phyloP scores from a whole-genome alignment of 2,888 invertebrate genomes.

The Lucinisca nassula region DNA sequence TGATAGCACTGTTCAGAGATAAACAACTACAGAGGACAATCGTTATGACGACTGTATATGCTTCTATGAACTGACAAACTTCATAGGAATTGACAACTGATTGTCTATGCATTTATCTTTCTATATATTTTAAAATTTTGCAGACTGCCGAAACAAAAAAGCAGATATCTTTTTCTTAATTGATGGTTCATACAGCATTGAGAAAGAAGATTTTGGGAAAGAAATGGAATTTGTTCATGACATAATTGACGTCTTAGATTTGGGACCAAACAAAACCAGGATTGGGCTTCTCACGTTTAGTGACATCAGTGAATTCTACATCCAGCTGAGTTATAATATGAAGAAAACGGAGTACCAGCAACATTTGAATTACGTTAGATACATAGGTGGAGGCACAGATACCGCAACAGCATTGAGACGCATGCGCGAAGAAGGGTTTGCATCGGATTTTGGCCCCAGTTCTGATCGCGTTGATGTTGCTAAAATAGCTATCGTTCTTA shows the following conservation, averaged over 20 bases:
- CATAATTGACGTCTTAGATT: slow-evolving; percentile 73
- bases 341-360: slow-evolving; percentile 62
- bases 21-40: no score
- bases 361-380: slow-evolving; percentile 58
- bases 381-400: slow-evolving; percentile 75
- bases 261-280: slow-evolving; percentile 71
- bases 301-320: slow-evolving; percentile 62
- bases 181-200: slow-evolving; percentile 81
- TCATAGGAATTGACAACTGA: no score
- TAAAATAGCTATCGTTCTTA: slow-evolving; percentile 81
- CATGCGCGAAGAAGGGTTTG: slow-evolving; percentile 74
- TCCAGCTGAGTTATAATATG: slow-evolving; percentile 66
- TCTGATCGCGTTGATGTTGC: slow-evolving; percentile 70
- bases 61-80: no score
- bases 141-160: slow-evolving; percentile 75
- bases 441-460: slow-evolving; percentile 11
- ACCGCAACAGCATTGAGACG: slow-evolving; percentile 74
- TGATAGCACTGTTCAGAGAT: no score
- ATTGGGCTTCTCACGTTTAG: slow-evolving; percentile 77
- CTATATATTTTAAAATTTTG: no score
- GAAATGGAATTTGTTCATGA: slow-evolving; percentile 76
- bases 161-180: slow-evolving; percentile 76
- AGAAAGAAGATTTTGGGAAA: slow-evolving; percentile 77
- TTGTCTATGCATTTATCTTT: no score
- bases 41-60: no score